Base-by-base conservation (phyloP, 1,140 invertebrate species). In the Dendrolimus kikuchii region DNA sequence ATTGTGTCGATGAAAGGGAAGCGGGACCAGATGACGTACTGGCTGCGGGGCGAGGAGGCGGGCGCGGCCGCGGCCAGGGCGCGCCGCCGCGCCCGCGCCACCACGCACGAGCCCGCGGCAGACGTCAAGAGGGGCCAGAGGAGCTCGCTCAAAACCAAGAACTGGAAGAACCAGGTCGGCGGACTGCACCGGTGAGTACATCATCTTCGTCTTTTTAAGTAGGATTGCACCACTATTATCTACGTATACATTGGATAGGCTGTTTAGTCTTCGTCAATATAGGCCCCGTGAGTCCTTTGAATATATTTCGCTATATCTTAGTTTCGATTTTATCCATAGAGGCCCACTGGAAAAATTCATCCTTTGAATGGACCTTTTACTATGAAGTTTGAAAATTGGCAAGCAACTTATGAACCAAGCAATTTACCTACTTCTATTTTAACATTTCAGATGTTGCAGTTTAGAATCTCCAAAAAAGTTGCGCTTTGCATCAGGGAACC, bases 1-100 rank as follows among this genome's bases (percentile, higher is more conserved):
- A 60, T 94, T 2, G 91, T 97, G 1, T 84, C 90, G 0, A 94
- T 97, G 91, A 98, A 98, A 83, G 96, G 95, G 5, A 96, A 96
- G 79, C 93, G 93, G 0, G 92, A 95, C 38, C 92, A 94, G 65
- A 72, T 92, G 46, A 98, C 96, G 2, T 98, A 94, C 79, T 98
- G 95, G 95, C 72, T 98, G 38, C 77, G 92, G 6, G 94, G 94
- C 0, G 95, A 96, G 73, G 92, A 95, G 51, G 72, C 88, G 7
- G 71, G 83, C 6, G 86, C 89, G 5, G 85, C 89, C 2, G 79
- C 86, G 2, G 72, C 81, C 4, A 87, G 92, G 0, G 89, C 76
- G 38, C 84, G 88, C 7, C 88, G 90, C 36, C 74, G 91, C 6
- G 81, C 8, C 88, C n/a, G 5, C 85, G 64, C 88, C 5, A 59